phyloP scores from a whole-genome alignment of 2,888 invertebrate genomes.

The Unio delphinus region DNA sequence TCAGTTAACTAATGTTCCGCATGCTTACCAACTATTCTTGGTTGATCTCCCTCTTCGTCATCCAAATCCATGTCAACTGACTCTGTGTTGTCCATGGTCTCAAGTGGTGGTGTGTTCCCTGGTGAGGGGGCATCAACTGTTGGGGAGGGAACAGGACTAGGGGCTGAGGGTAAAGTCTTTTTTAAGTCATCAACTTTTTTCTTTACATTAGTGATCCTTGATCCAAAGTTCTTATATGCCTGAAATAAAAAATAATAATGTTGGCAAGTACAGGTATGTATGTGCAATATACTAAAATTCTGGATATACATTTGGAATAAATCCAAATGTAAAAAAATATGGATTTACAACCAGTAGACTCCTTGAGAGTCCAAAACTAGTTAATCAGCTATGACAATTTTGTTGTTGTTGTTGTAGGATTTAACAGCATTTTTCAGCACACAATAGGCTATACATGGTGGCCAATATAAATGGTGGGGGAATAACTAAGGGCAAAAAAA shows the following conservation, averaged over 20 bases:
- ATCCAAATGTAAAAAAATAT: background rate
- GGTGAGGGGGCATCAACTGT: conserved; percentile 83
- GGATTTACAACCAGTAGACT: no score
- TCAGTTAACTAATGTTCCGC: background rate
- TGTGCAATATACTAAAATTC: background rate
- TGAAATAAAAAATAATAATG: conserved; percentile 68
- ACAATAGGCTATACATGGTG: no score
- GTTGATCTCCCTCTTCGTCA: conserved; percentile 44
- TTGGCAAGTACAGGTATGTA: background rate
- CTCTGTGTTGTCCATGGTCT: conserved; percentile 56
- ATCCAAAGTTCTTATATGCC: conserved; percentile 96
- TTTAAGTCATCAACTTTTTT: conserved; percentile 87
- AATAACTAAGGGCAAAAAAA: no score
- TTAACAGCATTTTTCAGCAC: no score
- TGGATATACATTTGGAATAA: background rate
- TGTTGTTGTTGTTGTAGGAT: no score
- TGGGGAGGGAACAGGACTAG: conserved; percentile 78
- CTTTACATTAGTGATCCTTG: conserved; percentile 87
- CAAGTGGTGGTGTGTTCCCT: conserved; percentile 75
- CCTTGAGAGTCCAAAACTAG: no score
- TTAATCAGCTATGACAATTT: no score
- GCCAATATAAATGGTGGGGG: no score
- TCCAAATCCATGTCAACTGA: conserved; percentile 67
- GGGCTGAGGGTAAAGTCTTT: conserved; percentile 78
- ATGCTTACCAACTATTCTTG: conserved; percentile 23